Evolutionary conservation across 2,888 invertebrate genomes (phyloP), one percentile per base, ranked within the genome.

Genomic region (Strigamia transsilvanica): DNA sequence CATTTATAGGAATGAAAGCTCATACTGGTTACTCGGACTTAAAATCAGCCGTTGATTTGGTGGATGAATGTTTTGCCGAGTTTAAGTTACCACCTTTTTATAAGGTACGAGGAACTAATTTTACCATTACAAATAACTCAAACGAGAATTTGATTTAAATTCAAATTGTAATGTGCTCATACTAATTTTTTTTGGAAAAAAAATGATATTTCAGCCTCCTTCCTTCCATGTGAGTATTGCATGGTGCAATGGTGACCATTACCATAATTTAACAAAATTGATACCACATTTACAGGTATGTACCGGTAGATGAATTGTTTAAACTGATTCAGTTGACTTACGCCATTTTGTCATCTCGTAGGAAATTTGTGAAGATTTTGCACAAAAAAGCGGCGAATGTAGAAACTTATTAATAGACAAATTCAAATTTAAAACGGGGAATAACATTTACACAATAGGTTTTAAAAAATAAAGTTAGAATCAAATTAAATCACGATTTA

Each of bases 1-100:
- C 78, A 27, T 78, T 78, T 78, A 38, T 78, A 41, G 78, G 78
- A 78, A 27, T 78, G n/a, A 78, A 78, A 78, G 78, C 41, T 12
- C 27, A 78, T 78, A 32, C 2, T 15, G 78, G 78, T 27, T 78
- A 18, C 78, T 10, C 21, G 10, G 0, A 78, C 13, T 18, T 78
- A 32, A 78, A 34, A 78, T n/a, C 34, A 12, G 41, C 41, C 15
- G 41, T 78, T 38, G 34, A 32, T 18, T 38, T 38, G 12, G 78
- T 78, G 2, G 78, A 78, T 18, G 41, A 41, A 78, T 38, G 78
- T 78, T 41, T 78, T 10, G n/a, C 13, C 41, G 78, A 78, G 12
- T 78, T 78, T 78, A 78, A 78, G 7, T 78, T 78, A 32, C 78
- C 78, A 6, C 78, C 78, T 27, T 78, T 78, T 41, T 41, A 78